Conservation (phyloP, 2,113 vertebrate genomes). For the Cololabis saira region DNA sequence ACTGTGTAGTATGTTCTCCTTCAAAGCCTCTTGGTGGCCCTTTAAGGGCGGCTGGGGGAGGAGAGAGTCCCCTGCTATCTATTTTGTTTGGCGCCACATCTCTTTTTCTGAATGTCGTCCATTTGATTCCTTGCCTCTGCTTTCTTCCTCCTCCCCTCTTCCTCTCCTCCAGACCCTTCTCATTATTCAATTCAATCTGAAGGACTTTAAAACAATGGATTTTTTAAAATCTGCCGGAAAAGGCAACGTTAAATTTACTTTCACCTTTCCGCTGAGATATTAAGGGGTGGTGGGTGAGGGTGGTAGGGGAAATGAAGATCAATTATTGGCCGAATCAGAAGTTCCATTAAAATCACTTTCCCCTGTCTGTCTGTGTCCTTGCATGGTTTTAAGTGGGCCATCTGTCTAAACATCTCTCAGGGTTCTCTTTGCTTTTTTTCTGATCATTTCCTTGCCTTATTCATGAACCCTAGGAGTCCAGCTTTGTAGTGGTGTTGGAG, state of each 20-base stretch:
- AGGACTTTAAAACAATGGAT: conserved; percentile 80
- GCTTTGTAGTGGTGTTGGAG: conserved; percentile 98
- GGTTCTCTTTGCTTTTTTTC: conserved; percentile 87
- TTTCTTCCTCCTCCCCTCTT: conserved; percentile 28
- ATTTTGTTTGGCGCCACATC: conserved; percentile 90
- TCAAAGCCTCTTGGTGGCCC: conserved; percentile 74
- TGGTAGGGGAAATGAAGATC: conserved; percentile 90
- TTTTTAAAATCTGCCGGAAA: conserved; percentile 78
- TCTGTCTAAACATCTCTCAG: conserved; percentile 99
- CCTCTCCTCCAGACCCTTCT: conserved; percentile 64
- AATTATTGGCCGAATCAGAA: conserved; percentile 95
- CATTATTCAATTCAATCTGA: conserved; percentile 86
- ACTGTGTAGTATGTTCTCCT: conserved; percentile 74
- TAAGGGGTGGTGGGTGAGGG: conserved; percentile 44
- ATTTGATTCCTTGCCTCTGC: conserved; percentile 86
- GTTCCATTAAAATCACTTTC: conserved; percentile 95
- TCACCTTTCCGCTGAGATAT: conserved; percentile 83
- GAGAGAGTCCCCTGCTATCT: conserved; percentile 80
- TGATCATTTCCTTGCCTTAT: conserved; percentile 99
- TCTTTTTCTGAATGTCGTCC: conserved; percentile 90
- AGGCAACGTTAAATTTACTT: conserved; percentile 85
- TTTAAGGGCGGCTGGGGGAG: conserved; percentile 75
- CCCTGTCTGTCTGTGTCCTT: conserved; percentile 84
- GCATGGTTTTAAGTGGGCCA: conserved; percentile 98
- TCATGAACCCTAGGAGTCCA: conserved; percentile 99